Base-by-base conservation (phyloP, 1,140 invertebrate species). In the Heliconius himera region DNA sequence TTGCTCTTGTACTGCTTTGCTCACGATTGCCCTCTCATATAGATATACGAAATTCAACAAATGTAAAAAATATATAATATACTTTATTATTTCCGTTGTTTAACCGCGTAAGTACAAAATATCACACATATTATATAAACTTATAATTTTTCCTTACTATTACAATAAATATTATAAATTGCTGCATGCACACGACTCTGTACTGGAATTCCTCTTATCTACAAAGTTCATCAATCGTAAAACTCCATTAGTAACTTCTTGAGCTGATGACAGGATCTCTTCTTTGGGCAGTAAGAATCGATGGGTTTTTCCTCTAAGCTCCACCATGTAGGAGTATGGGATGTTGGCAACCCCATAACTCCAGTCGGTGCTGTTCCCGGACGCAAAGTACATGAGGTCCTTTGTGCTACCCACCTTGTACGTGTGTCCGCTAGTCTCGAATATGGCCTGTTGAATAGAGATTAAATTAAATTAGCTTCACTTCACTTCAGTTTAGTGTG, bases 341-440 rank as follows among this genome's bases (percentile, higher is more conserved):
- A 96, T 95, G 20, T 95, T 95, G 1, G 93, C 95, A 6, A 90
- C 93, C 0, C 94, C 96, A 90, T 96, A 96, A 9, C 95, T 96
- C 96, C 96, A 97, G 85, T 97, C 97, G 36, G 95, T 95, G 83
- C 96, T 96, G 20, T 95, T 96, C 2, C 97, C 97, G 3, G 96
- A 93, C 56, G 96, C 95, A 76, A 91, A 91, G 85, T 95, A 94
- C 92, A 94, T 94, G 1, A 94, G 70, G 90, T 94, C 92, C 56
- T 92, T 94, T 1, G 92, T 93, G 72, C 90, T 91, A 20, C 92
- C 91, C 1, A 92, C 91, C 84, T 92, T 93, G 82, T 94, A 93
- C 0, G 89, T 93, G 72, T 85, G 86, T 2, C 89, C 88, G 56
- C 81, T 89, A 16, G 85, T 81, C 13, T 84, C 81, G 70, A 86